These are phyloP conservation scores for Trichechus manatus DNA, from an alignment of 2,113 vertebrate genomes.

Conservation along the genomic window DNA sequence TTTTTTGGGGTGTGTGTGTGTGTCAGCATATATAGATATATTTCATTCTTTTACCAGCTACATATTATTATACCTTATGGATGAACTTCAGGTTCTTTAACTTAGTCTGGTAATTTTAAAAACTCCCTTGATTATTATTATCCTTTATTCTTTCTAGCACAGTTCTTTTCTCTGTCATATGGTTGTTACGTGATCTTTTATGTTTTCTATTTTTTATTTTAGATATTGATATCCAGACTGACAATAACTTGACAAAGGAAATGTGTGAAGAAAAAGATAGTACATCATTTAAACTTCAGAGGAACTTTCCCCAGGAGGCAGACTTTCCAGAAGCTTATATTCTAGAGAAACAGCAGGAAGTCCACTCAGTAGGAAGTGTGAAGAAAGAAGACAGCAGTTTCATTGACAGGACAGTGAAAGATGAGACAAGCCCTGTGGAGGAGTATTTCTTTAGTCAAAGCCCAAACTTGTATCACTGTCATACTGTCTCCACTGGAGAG, in stretches of 20 bases:
- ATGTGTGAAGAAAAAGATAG: slow-evolving; percentile 60
- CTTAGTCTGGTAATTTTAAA: slow-evolving; percentile 7
- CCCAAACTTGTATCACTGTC: not conserved
- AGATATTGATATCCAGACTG: slow-evolving; percentile 64
- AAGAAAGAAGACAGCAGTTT: slow-evolving; percentile 36
- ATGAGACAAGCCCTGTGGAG: not conserved
- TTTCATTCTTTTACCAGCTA: slow-evolving; percentile 4
- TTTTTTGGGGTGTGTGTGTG: not conserved
- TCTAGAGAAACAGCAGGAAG: slow-evolving; percentile 50
- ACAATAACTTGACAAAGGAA: slow-evolving; percentile 66
- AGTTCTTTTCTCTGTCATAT: slow-evolving; percentile 8
- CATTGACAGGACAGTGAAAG: not conserved
- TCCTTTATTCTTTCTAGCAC: slow-evolving; percentile 28
- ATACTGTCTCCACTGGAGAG: not conserved
- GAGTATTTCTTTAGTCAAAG: slow-evolving; percentile 43
- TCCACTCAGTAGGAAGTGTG: not conserved
- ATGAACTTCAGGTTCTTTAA: slow-evolving; percentile 33
- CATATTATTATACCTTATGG: not conserved
- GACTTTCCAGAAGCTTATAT: slow-evolving; percentile 45
- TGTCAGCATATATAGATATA: not conserved
- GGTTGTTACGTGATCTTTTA: slow-evolving; percentile 46
- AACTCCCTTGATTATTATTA: not conserved
- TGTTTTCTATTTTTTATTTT: slow-evolving; percentile 70
- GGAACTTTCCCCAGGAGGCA: slow-evolving; percentile 52
- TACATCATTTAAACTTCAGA: slow-evolving; percentile 60